These are phyloP conservation scores for Dolichallabes microphthalmus DNA, from an alignment of 2,113 vertebrate species.

Conservation along the genomic window DNA sequence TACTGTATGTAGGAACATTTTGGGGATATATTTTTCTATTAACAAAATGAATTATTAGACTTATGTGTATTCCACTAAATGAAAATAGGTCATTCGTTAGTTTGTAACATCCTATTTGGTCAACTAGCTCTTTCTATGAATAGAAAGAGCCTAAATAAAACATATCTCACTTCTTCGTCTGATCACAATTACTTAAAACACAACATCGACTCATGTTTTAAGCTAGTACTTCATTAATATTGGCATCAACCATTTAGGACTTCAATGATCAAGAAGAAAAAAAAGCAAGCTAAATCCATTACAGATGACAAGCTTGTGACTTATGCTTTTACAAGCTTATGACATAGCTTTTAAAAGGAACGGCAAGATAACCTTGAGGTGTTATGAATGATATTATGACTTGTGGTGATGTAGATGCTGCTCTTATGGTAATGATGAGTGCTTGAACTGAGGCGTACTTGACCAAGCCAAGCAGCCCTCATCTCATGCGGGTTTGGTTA, in stretches of 20 bases:
- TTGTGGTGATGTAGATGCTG: not conserved
- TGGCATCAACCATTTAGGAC: not conserved
- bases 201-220: not conserved
- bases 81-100: no score
- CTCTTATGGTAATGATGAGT: not conserved
- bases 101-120: not conserved
- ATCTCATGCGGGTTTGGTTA: not conserved
- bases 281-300: not conserved
- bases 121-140: not conserved
- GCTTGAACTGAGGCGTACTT: not conserved
- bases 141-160: not conserved
- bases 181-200: not conserved
- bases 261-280: not conserved
- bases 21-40: not conserved
- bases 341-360: not conserved
- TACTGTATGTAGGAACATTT: not conserved
- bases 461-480: not conserved
- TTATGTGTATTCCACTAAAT: not conserved
- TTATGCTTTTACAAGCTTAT: not conserved
- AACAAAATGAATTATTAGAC: not conserved
- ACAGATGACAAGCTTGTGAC: not conserved
- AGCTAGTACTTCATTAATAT: not conserved
- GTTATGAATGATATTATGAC: slow-evolving; percentile 4
- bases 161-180: not conserved
- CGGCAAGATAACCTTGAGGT: slow-evolving; percentile 4